Evolutionary conservation across 2,113 vertebrate genomes (phyloP).

Genomic region (Paedocypris sp.): DNA sequence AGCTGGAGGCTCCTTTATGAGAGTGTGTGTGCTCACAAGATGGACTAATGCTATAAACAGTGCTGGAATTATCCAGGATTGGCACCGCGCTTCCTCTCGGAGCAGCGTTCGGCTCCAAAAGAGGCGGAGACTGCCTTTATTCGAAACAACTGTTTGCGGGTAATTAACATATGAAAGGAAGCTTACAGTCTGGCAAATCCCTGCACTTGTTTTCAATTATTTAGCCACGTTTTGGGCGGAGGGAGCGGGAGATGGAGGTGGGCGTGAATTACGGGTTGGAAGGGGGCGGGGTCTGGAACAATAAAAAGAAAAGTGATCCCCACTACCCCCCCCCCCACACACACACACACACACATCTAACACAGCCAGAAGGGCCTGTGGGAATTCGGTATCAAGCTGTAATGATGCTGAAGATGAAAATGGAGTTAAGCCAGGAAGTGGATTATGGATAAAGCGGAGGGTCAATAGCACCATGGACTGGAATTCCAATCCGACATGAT

Average conservation of each 20-base stretch:
- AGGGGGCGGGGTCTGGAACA: not conserved
- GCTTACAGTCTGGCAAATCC: constrained; percentile 37
- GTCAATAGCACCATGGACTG: constrained; percentile 7
- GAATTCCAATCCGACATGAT: not conserved
- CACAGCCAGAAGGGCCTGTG: constrained; percentile 24
- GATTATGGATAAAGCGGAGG: constrained; percentile 13
- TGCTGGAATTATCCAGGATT: constrained; percentile 27
- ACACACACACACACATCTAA: too few relatives aligned
- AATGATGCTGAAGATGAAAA: constrained; percentile 36
- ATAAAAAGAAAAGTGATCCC: constrained; percentile 21
- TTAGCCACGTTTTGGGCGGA: constrained; percentile 25
- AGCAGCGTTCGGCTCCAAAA: constrained; percentile 2
- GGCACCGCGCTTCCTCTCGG: constrained; percentile 20
- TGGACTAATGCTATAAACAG: constrained; percentile 33
- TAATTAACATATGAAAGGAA: constrained; percentile 46
- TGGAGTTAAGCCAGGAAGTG: constrained; percentile 26
- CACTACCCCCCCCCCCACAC: not conserved
- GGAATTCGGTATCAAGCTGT: constrained; percentile 22
- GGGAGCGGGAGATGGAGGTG: not conserved
- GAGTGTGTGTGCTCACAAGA: constrained; percentile 14
- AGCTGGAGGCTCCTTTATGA: constrained; percentile 17
- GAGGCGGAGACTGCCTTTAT: constrained; percentile 36
- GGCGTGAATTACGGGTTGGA: not conserved
- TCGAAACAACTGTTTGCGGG: constrained; percentile 43
- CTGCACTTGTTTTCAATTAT: constrained; percentile 41